Conservation (phyloP, 1,140 invertebrate genomes). For the Euborellia annulipes region DNA sequence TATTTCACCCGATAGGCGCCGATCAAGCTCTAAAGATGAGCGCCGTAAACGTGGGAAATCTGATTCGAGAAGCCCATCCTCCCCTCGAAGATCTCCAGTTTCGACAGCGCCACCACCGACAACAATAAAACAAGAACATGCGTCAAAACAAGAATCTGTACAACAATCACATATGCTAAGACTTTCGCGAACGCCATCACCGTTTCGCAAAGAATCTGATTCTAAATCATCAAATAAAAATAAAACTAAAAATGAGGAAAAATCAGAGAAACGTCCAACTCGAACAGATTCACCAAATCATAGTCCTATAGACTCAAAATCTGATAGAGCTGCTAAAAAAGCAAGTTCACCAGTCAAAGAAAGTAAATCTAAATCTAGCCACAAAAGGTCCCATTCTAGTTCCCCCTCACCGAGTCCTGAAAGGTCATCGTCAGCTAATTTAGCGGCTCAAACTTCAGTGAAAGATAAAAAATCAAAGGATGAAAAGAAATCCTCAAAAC, state of each 20-base stretch:
- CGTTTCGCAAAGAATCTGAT: slow-evolving; percentile 60
- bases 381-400: not conserved
- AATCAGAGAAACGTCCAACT: slow-evolving; percentile 1
- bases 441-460: not conserved
- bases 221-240: slow-evolving; percentile 31
- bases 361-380: slow-evolving; percentile 27
- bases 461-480: slow-evolving; percentile 9
- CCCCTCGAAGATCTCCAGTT: not conserved
- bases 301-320: slow-evolving; percentile 8
- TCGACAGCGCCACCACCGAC: not conserved
- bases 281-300: slow-evolving; percentile 18
- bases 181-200: slow-evolving; percentile 59
- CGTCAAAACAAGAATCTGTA: too few relatives aligned
- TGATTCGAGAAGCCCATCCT: too few relatives aligned
- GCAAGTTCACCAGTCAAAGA: not conserved
- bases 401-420: not conserved
- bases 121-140: too few relatives aligned
- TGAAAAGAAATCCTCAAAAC: slow-evolving; percentile 2
- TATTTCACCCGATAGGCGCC: too few relatives aligned
- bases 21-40: too few relatives aligned
- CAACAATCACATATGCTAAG: slow-evolving; percentile 28
- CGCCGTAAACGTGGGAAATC: too few relatives aligned
- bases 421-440: too few relatives aligned
- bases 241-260: slow-evolving; percentile 4
- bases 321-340: not conserved